phyloP scores from a whole-genome alignment of 2,888 invertebrate species.

The Drosophila acutilabella region DNA sequence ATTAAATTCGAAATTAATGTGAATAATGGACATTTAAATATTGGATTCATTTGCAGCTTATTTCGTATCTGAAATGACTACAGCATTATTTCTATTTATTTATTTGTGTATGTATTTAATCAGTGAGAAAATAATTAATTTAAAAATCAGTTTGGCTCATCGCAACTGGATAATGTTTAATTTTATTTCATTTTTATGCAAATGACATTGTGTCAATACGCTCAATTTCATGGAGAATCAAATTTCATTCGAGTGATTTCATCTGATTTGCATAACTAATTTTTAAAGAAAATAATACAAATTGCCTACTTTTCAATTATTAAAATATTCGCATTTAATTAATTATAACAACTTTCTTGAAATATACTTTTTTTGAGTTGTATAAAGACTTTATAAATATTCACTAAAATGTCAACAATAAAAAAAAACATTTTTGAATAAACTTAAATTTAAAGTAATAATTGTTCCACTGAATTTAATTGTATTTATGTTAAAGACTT shows the following conservation, averaged over 20 bases:
- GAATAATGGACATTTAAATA: slow-evolving; percentile 5
- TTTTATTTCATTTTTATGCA: slow-evolving; percentile 24
- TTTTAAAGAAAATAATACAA: slow-evolving; percentile 15
- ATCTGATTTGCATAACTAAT: slow-evolving; percentile 35
- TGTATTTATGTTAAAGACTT: too few species aligned
- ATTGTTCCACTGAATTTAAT: too few species aligned
- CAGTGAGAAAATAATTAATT: slow-evolving; percentile 27
- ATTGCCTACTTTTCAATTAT: neutral
- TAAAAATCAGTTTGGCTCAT: slow-evolving; percentile 22
- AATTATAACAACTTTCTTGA: too few species aligned
- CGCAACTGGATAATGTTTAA: neutral
- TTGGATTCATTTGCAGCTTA: slow-evolving; percentile 11
- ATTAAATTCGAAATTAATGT: slow-evolving; percentile 24
- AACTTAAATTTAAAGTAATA: too few species aligned
- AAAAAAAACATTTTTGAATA: too few species aligned
- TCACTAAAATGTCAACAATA: too few species aligned
- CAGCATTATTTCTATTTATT: neutral
- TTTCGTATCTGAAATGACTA: neutral
- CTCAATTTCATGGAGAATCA: slow-evolving; percentile 10
- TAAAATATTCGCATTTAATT: neutral
- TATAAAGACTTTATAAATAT: too few species aligned
- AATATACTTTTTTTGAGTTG: too few species aligned
- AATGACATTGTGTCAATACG: slow-evolving; percentile 28
- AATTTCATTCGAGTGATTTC: slow-evolving; percentile 26
- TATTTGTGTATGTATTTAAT: slow-evolving; percentile 19